phyloP scores from a whole-genome alignment of 2,888 invertebrate species.

The Micoletzkya japonica region DNA sequence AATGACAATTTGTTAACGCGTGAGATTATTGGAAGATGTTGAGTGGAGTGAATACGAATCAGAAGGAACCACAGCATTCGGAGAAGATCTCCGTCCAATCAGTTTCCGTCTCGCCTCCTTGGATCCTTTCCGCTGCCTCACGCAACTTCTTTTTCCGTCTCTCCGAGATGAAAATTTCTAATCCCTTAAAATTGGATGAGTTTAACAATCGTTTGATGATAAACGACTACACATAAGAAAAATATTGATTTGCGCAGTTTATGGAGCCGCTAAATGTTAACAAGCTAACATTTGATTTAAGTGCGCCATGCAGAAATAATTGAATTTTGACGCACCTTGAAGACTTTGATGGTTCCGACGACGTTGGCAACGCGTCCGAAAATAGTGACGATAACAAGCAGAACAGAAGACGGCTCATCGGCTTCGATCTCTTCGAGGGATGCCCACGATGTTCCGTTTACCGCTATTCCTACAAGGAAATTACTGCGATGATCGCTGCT shows the following conservation, averaged over 20 bases:
- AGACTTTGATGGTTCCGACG: conserved; percentile 50
- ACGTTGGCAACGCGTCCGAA: conserved; percentile 47
- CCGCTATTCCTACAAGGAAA: neutral
- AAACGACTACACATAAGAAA: conserved; percentile 7
- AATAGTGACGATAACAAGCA: conserved; percentile 45
- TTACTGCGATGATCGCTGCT: neutral
- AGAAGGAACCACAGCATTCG: conserved; percentile 46
- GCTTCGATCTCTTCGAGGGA: conserved; percentile 21
- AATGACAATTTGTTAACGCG: no score
- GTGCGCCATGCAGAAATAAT: neutral
- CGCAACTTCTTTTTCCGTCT: conserved; percentile 48
- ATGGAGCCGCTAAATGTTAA: neutral
- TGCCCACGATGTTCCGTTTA: neutral
- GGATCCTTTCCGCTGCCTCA: conserved; percentile 45
- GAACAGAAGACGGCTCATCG: conserved; percentile 30
- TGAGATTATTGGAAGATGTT: no score
- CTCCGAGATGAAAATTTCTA: conserved; percentile 46
- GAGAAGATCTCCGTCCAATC: conserved; percentile 46
- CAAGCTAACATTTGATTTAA: neutral
- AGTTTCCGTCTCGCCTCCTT: conserved; percentile 47
- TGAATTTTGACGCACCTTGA: conserved; percentile 35
- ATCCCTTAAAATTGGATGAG: conserved; percentile 35
- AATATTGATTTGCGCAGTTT: neutral
- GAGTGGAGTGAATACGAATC: conserved; percentile 22
- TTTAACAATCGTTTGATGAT: neutral